Base-by-base conservation (phyloP, 1,140 invertebrate species). In the Penaeus japonicus region DNA sequence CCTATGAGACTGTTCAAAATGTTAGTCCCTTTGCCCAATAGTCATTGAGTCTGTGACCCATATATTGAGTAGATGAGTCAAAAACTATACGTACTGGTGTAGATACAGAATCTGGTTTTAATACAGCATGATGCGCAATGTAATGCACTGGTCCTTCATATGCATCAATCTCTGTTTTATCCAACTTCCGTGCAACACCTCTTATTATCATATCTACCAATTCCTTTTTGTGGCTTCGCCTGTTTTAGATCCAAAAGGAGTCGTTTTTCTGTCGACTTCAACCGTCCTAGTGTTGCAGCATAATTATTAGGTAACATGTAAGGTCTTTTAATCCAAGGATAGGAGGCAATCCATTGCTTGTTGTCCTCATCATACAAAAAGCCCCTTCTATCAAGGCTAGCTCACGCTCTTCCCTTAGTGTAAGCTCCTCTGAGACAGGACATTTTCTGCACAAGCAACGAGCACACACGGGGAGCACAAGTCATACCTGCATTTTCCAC, bases 231-330 rank as follows among this genome's bases (percentile, higher is more conserved):
- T 83, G 35, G 17, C 39, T 62, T n/a, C 32, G 10, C 35, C 30
- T 83, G 59, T 20, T 83, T 54, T 32, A n/a, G 32, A 24, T 32
- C 81, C 65, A 83, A 20, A 27, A 62, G 32, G 32, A 83, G 39
- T 54, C 55, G 27, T 32, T 62, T 83, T 32, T 83, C 55, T 24
- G 81, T 83, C n/a, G 55, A 62, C 18, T 83, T 62, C 81, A 83
- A 32, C 27, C 55, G 27, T 57, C 55, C 55, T 20, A 83, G 59
- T 62, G 81, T 59, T 0, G 65, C 55, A 17, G 81, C 47, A 62
- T 62, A 27, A 83, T 83, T 83, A 39, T 83, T 83, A 30, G 81
- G 55, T 4, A 83, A n/a, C 22, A 32, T 39, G 65, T 54, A 35
- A 30, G 81, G 55, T 18, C 39, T 53, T 79, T 15, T 79, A n/a